Conservation (phyloP, 64 coral and sea anemone species). For the Actinia equina region DNA sequence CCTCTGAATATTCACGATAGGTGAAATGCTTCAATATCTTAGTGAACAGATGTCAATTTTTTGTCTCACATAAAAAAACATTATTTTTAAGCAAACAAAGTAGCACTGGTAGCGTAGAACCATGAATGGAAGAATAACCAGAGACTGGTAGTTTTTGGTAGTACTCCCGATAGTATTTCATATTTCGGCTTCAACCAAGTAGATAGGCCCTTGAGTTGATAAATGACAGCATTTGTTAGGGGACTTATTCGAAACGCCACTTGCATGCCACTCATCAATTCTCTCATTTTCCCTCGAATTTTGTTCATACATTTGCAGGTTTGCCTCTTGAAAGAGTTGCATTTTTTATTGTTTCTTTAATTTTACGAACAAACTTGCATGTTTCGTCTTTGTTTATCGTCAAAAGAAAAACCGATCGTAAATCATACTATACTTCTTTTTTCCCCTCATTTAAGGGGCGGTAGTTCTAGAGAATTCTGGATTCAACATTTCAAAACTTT, state of each 20-base stretch:
- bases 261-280: constrained; percentile 25
- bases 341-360: not conserved
- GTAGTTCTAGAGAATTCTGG: constrained; percentile 12
- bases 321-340: constrained; percentile 6
- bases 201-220: constrained; percentile 26
- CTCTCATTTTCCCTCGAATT: not conserved
- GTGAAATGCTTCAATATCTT: not conserved
- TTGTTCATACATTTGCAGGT: not conserved
- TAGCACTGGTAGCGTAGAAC: not conserved
- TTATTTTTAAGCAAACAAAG: not conserved
- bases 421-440: not conserved
- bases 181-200: constrained; percentile 12
- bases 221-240: constrained; percentile 21
- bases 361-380: not conserved
- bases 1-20: not conserved
- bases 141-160: not conserved
- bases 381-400: not conserved
- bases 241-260: not conserved
- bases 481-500: not conserved
- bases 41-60: not conserved
- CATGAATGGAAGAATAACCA: not conserved
- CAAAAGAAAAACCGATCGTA: not conserved
- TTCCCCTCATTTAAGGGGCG: not conserved
- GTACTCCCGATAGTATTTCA: not conserved
- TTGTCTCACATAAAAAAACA: not conserved